Evolutionary conservation across 2,888 invertebrate genomes (phyloP).

Genomic region (Shargacucullia verbasci): DNA sequence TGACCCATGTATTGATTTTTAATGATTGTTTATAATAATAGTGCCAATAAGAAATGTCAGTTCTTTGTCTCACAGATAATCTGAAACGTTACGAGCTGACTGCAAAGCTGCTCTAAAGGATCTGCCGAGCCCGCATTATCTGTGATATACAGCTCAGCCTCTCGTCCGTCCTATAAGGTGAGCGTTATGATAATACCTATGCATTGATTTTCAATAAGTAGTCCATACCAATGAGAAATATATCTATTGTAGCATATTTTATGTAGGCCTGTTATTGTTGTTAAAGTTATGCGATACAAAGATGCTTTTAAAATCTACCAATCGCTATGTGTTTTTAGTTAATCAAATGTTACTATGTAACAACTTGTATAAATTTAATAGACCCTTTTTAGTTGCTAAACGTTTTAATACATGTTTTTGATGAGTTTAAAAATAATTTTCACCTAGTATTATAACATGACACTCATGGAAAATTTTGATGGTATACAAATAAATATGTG

Average conservation of each 20-base stretch:
- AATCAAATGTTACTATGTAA: slow-evolving; percentile 9
- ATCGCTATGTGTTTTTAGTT: slow-evolving; percentile 6
- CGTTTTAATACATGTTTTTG: slow-evolving; percentile 8
- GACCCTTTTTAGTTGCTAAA: slow-evolving; percentile 11
- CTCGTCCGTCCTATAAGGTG: slow-evolving; percentile 89
- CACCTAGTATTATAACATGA: slow-evolving; percentile 48
- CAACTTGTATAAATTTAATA: slow-evolving; percentile 15
- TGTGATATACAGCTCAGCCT: slow-evolving; percentile 90
- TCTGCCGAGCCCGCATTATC: slow-evolving; percentile 89
- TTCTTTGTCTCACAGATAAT: slow-evolving; percentile 72
- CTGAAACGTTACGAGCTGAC: slow-evolving; percentile 85
- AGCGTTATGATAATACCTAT: slow-evolving; percentile 16
- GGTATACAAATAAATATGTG: slow-evolving; percentile 13
- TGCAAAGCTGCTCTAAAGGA: slow-evolving; percentile 86
- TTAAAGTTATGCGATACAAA: background rate
- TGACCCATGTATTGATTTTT: slow-evolving; percentile 34
- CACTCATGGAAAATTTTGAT: slow-evolving; percentile 42
- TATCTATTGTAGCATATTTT: background rate
- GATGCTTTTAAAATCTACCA: slow-evolving; percentile 2
- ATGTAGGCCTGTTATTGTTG: slow-evolving; percentile 9
- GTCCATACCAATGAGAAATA: slow-evolving; percentile 2
- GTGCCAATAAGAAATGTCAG: slow-evolving; percentile 38
- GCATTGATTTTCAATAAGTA: slow-evolving; percentile 1
- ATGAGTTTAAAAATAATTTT: slow-evolving; percentile 32
- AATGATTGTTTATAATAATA: slow-evolving; percentile 32